These are phyloP conservation scores for Phaedon cochleariae DNA, from an alignment of 2,888 invertebrate species.

Conservation along the genomic window DNA sequence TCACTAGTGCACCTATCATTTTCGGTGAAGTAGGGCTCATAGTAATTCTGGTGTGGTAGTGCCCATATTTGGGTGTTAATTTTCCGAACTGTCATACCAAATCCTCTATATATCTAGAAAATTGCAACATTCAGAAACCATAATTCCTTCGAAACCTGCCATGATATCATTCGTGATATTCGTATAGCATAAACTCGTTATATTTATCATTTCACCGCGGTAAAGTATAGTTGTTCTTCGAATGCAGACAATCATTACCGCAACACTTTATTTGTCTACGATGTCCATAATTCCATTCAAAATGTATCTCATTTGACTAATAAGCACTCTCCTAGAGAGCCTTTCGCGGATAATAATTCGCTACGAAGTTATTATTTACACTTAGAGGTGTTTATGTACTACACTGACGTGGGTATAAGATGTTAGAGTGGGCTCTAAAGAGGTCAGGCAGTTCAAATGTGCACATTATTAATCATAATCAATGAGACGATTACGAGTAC, in stretches of 20 bases:
- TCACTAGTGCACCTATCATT: too few species aligned
- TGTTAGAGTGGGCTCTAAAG: constrained; percentile 7
- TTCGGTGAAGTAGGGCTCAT: too few species aligned
- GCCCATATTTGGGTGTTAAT: too few species aligned
- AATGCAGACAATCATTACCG: constrained; percentile 13
- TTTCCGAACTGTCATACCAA: not conserved
- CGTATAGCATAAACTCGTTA: not conserved
- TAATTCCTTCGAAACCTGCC: not conserved
- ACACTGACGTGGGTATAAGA: constrained; percentile 5
- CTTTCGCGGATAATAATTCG: constrained; percentile 12
- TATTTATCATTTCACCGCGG: not conserved
- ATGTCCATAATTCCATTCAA: constrained; percentile 23
- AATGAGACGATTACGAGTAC: constrained; percentile 9
- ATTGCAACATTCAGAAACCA: not conserved
- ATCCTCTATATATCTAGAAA: not conserved
- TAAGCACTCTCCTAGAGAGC: constrained; percentile 10
- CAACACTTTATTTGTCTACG: constrained; percentile 23
- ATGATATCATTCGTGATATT: not conserved
- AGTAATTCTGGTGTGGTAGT: too few species aligned
- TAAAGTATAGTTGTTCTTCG: constrained; percentile 5
- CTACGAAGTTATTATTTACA: constrained; percentile 11
- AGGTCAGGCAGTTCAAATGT: constrained; percentile 12
- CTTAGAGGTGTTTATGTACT: constrained; percentile 16
- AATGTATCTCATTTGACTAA: constrained; percentile 25
- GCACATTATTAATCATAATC: constrained; percentile 8